Conservation (phyloP, 35 echinoderm and acorn worm species). For the Lytechinus pictus region DNA sequence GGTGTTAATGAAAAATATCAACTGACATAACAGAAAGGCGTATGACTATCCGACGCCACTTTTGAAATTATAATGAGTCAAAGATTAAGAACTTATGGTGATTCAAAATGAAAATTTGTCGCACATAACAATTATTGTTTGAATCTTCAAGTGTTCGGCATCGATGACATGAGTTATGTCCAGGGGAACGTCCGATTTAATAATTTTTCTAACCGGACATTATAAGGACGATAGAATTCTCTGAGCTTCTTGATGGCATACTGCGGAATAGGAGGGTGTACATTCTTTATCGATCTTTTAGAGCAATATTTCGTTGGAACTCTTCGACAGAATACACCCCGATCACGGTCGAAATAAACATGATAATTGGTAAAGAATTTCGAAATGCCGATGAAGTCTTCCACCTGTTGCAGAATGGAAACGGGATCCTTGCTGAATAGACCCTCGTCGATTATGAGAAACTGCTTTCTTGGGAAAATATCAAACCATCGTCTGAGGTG, state of each 20-base stretch:
- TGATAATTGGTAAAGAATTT: slow-evolving; percentile 64
- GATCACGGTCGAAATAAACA: slow-evolving; percentile 70
- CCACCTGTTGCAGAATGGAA: slow-evolving; percentile 37
- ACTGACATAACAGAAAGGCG: no score
- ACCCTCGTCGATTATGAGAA: slow-evolving; percentile 55
- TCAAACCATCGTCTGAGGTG: slow-evolving; percentile 56
- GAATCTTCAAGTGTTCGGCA: no score
- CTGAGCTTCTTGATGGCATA: slow-evolving; percentile 49
- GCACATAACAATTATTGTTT: no score
- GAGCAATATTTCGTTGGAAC: slow-evolving; percentile 67
- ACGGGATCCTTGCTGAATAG: slow-evolving; percentile 49
- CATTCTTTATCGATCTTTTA: slow-evolving; percentile 50
- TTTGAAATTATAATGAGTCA: no score
- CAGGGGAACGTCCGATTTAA: slow-evolving; percentile 63
- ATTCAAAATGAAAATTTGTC: no score
- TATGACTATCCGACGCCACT: no score
- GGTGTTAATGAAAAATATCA: no score
- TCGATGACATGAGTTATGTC: slow-evolving; percentile 1
- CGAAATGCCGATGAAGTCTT: slow-evolving; percentile 67
- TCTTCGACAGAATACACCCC: slow-evolving; percentile 76
- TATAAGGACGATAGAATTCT: slow-evolving; percentile 76
- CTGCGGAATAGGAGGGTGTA: slow-evolving; percentile 66
- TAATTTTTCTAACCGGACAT: slow-evolving; percentile 56
- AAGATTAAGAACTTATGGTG: no score
- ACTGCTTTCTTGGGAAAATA: slow-evolving; percentile 49